These are phyloP conservation scores for Oxytorus armatus DNA, from an alignment of 2,888 invertebrate species.

Conservation along the genomic window DNA sequence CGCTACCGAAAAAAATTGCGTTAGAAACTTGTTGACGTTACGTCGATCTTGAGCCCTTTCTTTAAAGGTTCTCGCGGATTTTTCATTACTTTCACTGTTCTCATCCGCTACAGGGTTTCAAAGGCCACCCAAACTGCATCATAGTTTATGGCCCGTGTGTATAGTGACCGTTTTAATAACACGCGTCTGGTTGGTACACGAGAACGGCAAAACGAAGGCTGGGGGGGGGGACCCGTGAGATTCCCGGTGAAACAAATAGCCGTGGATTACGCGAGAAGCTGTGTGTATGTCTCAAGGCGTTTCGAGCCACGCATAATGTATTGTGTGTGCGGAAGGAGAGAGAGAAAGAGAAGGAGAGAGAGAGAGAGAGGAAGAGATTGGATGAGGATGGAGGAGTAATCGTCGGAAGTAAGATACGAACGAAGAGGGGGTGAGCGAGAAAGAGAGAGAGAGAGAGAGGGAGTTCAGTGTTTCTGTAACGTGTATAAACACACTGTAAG, in stretches of 20 bases:
- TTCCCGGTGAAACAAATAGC: constrained; percentile 48
- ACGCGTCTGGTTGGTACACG: constrained; percentile 3
- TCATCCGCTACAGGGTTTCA: not conserved
- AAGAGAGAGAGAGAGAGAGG: constrained; percentile 4
- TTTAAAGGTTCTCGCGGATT: too few relatives aligned
- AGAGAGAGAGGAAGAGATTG: constrained; percentile 19
- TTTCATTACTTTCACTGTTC: too few relatives aligned
- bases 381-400: constrained; percentile 20
- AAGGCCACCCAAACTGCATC: constrained; percentile 29
- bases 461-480: constrained; percentile 4
- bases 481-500: constrained; percentile 15
- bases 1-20: too few relatives aligned
- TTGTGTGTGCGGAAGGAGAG: too few relatives aligned
- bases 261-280: constrained; percentile 57
- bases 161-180: constrained; percentile 12
- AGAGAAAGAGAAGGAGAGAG: constrained; percentile 6
- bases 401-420: constrained; percentile 19
- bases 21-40: too few relatives aligned
- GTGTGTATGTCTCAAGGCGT: constrained; percentile 52
- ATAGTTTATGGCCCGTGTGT: constrained; percentile 10
- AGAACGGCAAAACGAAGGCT: constrained; percentile 19
- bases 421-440: constrained; percentile 3
- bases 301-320: constrained; percentile 44
- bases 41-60: too few relatives aligned
- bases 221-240: constrained; percentile 12